Evolutionary conservation across 2,113 vertebrate genomes (phyloP).

Genomic region (Tor tambroides): DNA sequence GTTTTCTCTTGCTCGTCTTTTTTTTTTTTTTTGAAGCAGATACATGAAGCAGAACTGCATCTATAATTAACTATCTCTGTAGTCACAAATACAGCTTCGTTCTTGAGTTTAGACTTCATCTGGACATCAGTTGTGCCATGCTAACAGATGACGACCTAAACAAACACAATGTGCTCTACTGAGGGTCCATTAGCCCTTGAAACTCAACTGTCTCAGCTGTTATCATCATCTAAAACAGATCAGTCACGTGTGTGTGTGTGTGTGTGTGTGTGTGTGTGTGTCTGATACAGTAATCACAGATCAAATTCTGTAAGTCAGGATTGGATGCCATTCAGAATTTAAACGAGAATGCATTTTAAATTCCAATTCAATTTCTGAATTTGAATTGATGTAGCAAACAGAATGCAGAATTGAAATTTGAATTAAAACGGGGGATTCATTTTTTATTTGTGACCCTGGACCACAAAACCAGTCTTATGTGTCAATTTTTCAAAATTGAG

Average conservation of each 20-base stretch:
- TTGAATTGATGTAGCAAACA: too few species aligned
- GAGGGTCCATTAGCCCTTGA: conserved; percentile 31
- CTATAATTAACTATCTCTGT: conserved; percentile 27
- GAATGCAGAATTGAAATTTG: not conserved
- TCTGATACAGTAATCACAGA: not conserved
- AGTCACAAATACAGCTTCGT: conserved; percentile 4
- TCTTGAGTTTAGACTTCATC: not conserved
- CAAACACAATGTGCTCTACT: conserved; percentile 31
- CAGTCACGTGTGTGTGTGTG: not conserved
- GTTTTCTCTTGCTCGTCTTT: not conserved
- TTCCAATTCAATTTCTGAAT: not conserved
- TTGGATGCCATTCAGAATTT: not conserved
- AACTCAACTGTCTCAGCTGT: conserved; percentile 31
- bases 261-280: too few species aligned
- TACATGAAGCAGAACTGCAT: conserved; percentile 19
- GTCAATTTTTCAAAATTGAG: too few species aligned
- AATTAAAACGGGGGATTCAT: too few species aligned
- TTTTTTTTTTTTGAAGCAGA: too few species aligned
- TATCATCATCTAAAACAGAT: not conserved
- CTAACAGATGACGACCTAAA: conserved; percentile 38
- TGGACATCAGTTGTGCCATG: not conserved
- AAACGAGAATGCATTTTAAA: not conserved
- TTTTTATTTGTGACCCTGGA: too few species aligned
- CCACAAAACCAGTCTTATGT: too few species aligned
- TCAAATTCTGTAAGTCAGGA: not conserved